Evolutionary conservation across 2,888 invertebrate species (phyloP).

Genomic region (Ophonus ardosiacus): DNA sequence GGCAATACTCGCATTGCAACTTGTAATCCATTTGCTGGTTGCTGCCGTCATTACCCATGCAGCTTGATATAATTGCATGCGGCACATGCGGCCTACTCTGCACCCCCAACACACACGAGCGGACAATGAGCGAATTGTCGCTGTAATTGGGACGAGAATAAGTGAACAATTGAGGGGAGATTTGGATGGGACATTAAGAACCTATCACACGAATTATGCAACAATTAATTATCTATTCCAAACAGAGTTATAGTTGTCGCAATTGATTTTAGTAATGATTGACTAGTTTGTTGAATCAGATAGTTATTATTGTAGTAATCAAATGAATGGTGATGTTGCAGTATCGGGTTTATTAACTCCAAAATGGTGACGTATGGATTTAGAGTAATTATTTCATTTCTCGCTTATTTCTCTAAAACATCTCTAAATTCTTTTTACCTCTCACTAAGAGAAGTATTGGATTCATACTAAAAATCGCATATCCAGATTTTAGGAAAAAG

Average conservation of each 20-base stretch:
- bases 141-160: not conserved
- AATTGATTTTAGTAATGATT: not conserved
- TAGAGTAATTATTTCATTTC: too few species aligned
- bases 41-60: conserved; percentile 17
- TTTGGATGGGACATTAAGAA: not conserved
- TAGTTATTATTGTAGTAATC: not conserved
- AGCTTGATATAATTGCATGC: conserved; percentile 31
- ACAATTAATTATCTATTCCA: not conserved
- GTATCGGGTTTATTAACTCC: too few species aligned
- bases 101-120: not conserved
- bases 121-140: conserved; percentile 1
- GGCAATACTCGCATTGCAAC: conserved; percentile 3
- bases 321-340: too few species aligned
- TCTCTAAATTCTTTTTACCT: too few species aligned
- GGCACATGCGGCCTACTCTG: not conserved
- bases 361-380: too few species aligned
- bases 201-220: not conserved
- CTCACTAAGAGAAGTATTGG: too few species aligned
- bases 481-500: too few species aligned
- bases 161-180: not conserved
- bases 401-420: too few species aligned
- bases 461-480: too few species aligned
- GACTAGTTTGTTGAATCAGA: not conserved
- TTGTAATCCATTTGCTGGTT: conserved; percentile 30
- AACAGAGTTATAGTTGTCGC: not conserved